A percentile compares a stretch with the other conserved stretches of the same genome.
phyloP scores from a whole-genome alignment of 2,888 invertebrate genomes.

The Platerodrilus igneus region DNA sequence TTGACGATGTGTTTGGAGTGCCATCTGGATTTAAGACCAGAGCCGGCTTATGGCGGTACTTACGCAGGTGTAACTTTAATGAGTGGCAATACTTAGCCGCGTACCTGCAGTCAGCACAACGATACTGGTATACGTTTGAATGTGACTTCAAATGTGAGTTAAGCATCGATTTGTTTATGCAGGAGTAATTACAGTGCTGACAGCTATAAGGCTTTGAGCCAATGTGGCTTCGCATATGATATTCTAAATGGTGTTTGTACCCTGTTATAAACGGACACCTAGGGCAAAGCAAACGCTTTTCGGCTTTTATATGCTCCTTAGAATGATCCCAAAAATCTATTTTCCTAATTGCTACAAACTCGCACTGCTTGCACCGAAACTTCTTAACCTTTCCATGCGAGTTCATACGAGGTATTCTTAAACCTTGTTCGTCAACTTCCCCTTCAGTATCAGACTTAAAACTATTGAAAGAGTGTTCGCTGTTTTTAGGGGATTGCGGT shows the following conservation, averaged over 20 bases:
- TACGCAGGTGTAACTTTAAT: conserved; percentile 88
- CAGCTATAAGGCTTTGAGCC: conserved; percentile 96
- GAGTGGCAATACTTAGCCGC: conserved; percentile 98
- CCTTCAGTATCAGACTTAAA: conserved; percentile 51
- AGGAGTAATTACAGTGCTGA: conserved; percentile 79
- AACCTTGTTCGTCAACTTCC: conserved; percentile 56
- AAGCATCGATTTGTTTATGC: conserved; percentile 97
- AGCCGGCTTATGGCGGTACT: conserved; percentile 85
- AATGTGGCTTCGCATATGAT: conserved; percentile 91
- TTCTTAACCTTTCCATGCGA: conserved; percentile 81
- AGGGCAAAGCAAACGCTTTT: conserved; percentile 85
- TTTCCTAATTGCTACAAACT: conserved; percentile 78
- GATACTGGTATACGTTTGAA: conserved; percentile 84
- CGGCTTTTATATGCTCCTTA: conserved; percentile 85
- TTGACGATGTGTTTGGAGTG: conserved; percentile 77
- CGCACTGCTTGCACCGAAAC: conserved; percentile 90
- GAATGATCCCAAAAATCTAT: conserved; percentile 91
- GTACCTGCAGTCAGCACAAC: conserved; percentile 89
- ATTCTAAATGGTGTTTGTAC: conserved; percentile 97
- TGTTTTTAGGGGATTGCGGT: conserved; percentile 32
- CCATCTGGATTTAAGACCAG: conserved; percentile 87
- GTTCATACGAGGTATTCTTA: conserved; percentile 60
- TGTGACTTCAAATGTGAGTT: conserved; percentile 97
- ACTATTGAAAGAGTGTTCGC: conserved; percentile 43
- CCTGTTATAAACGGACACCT: conserved; percentile 97